phyloP scores from a whole-genome alignment of 2,113 vertebrate species.

The Girardinichthys multiradiatus region DNA sequence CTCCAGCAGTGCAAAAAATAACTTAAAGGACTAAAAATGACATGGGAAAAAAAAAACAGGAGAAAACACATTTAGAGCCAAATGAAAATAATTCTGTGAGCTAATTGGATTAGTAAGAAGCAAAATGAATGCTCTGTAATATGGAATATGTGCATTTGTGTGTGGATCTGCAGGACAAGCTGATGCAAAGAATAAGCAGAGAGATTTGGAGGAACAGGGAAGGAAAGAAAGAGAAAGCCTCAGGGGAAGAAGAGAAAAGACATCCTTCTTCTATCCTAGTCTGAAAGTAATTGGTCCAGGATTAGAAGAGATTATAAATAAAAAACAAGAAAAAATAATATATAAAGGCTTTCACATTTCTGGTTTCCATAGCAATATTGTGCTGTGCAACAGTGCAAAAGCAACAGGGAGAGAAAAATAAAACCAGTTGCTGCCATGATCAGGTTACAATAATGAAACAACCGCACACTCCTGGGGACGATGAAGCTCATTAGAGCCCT shows the following conservation, averaged over 20 bases:
- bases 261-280: conserved; percentile 46
- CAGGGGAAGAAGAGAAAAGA: conserved; percentile 28
- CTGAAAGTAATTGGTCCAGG: conserved; percentile 75
- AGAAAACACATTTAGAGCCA: conserved; percentile 11
- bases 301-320: conserved; percentile 72
- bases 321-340: conserved; percentile 49
- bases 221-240: conserved; percentile 26
- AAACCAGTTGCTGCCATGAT: conserved; percentile 54
- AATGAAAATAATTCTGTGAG: conserved; percentile 35
- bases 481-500: neutral
- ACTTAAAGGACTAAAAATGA: neutral
- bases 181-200: conserved; percentile 9
- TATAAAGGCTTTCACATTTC: conserved; percentile 60
- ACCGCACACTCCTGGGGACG: neutral
- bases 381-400: conserved; percentile 52
- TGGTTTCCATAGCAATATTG: conserved; percentile 68
- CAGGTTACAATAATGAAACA: conserved; percentile 19
- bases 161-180: conserved; percentile 19
- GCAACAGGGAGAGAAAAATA: conserved; percentile 49
- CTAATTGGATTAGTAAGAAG: conserved; percentile 61
- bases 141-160: conserved; percentile 16
- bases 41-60: neutral
- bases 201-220: conserved; percentile 18
- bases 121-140: conserved; percentile 48
- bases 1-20: neutral